These are phyloP conservation scores for Halcyon smyrnensis DNA, from an alignment of 2,797 vertebrate species.

Conservation along the genomic window DNA sequence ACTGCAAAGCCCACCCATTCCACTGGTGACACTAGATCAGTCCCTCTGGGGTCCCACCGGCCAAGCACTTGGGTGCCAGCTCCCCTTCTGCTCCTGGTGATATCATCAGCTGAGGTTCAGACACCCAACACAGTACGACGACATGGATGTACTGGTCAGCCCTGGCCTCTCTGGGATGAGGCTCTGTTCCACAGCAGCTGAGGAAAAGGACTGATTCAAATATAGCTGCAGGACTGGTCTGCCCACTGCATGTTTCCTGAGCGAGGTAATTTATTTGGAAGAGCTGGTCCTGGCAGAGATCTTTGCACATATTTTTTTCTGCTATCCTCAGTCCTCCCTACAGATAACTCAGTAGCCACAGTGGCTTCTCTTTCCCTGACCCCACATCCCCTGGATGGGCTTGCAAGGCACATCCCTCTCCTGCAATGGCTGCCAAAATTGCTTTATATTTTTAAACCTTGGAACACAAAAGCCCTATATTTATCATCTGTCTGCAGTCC, in stretches of 20 bases:
- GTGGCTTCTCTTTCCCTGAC: neutral
- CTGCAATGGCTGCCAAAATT: neutral
- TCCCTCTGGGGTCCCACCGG: neutral
- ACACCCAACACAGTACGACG: neutral
- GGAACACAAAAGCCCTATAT: constrained; percentile 20
- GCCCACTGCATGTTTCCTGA: neutral
- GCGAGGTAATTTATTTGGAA: neutral
- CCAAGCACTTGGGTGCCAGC: neutral
- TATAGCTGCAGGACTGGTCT: neutral
- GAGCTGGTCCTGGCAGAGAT: neutral
- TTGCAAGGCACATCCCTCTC: neutral
- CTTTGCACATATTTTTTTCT: neutral
- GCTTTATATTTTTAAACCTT: constrained; percentile 46
- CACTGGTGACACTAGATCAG: neutral
- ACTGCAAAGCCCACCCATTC: neutral
- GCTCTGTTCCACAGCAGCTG: neutral
- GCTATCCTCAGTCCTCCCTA: neutral
- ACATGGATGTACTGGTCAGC: neutral
- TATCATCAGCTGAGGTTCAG: neutral
- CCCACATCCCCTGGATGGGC: neutral
- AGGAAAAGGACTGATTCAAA: neutral
- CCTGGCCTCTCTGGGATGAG: neutral
- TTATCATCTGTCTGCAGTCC: neutral
- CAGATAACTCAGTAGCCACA: neutral
- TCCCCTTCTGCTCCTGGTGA: neutral